phyloP scores from a whole-genome alignment of 2,113 vertebrate species.

The Perca flavescens region DNA sequence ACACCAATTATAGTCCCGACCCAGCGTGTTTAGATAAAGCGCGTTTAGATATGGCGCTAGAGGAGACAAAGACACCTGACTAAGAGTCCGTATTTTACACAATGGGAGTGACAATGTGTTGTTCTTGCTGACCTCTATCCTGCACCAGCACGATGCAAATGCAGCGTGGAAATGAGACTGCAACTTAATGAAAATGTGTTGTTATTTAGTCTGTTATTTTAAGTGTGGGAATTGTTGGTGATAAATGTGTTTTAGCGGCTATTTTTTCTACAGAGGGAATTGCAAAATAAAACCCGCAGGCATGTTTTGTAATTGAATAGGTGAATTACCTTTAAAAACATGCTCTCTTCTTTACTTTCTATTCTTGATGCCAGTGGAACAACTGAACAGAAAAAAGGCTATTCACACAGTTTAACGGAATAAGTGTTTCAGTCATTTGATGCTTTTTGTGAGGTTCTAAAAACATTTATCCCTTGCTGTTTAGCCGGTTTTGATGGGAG shows the following conservation, averaged over 20 bases:
- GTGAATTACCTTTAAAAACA: conserved; percentile 21
- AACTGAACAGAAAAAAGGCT: not conserved
- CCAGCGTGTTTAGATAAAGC: too few relatives aligned
- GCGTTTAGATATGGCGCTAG: too few relatives aligned
- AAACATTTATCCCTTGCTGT: conserved; percentile 1
- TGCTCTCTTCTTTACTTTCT: not conserved
- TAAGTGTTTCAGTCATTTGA: not conserved
- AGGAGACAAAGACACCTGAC: too few relatives aligned
- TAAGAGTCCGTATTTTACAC: too few relatives aligned
- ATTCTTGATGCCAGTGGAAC: not conserved
- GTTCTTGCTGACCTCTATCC: not conserved
- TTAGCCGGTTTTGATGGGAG: not conserved
- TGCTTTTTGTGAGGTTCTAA: not conserved
- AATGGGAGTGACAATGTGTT: too few relatives aligned
- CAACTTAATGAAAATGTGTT: conserved; percentile 8
- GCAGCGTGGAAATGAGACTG: not conserved
- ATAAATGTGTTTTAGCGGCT: conserved; percentile 36
- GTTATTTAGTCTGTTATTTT: conserved; percentile 22
- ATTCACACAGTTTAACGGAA: not conserved
- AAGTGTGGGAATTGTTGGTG: conserved; percentile 28
- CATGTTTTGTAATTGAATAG: conserved; percentile 43
- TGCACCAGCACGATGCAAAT: not conserved
- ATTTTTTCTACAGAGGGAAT: conserved; percentile 33
- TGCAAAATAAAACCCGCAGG: conserved; percentile 26
- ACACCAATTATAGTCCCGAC: too few relatives aligned